phyloP scores from a whole-genome alignment of 92 coral and sea anemone genomes.

The Parazoanthus darwini region DNA sequence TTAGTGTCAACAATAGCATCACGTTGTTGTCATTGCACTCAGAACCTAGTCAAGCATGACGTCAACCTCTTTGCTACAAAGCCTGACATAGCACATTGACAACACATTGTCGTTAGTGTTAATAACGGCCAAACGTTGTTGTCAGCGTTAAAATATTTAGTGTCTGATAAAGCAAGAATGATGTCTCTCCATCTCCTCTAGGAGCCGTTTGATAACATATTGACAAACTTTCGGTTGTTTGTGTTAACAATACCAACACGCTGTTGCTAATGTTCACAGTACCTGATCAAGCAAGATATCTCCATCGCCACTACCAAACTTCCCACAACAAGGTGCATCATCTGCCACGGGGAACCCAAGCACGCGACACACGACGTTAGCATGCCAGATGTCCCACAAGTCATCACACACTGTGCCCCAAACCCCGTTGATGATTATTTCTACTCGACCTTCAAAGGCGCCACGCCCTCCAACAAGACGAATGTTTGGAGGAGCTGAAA shows the following conservation, averaged over 20 bases:
- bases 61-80: neutral
- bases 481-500: constrained; percentile 28
- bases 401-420: constrained; percentile 45
- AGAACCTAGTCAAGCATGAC: neutral
- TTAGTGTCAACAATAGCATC: neutral
- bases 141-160: neutral
- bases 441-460: constrained; percentile 45
- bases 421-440: constrained; percentile 35
- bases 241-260: neutral
- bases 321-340: constrained; percentile 44
- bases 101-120: neutral
- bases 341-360: constrained; percentile 45
- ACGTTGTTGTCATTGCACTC: neutral
- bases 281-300: constrained; percentile 41
- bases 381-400: constrained; percentile 37
- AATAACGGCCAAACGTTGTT: neutral
- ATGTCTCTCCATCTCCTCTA: neutral
- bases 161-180: neutral
- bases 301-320: constrained; percentile 32
- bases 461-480: constrained; percentile 44
- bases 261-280: neutral
- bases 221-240: neutral
- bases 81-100: neutral
- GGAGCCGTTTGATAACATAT: constrained; percentile 13
- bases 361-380: constrained; percentile 34